Conservation (phyloP, 2,797 vertebrate species). For the Parauchenoglanis ngamensis region DNA sequence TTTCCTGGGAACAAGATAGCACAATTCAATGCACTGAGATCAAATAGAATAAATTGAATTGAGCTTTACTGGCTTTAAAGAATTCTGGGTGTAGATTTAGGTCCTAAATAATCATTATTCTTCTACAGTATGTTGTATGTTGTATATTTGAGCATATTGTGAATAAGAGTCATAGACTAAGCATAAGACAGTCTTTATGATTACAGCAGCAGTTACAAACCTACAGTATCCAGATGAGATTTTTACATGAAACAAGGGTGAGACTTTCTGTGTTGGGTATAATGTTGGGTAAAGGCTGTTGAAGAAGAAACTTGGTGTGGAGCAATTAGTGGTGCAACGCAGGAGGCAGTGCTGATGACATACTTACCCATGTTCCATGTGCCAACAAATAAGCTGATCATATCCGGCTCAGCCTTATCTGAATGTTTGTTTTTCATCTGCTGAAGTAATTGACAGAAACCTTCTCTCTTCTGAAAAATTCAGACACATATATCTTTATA, state of each 20-base stretch:
- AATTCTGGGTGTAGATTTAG: background rate
- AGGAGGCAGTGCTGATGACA: conserved; percentile 18
- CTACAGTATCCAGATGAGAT: background rate
- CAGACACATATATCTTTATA: background rate
- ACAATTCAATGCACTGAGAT: background rate
- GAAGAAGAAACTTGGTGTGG: background rate
- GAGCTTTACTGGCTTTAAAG: background rate
- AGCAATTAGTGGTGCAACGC: conserved; percentile 50
- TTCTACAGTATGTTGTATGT: background rate
- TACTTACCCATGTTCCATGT: conserved; percentile 98
- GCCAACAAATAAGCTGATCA: conserved; percentile 97
- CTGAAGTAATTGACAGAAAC: conserved; percentile 96
- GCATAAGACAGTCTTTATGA: background rate
- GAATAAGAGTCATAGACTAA: background rate
- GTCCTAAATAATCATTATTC: background rate
- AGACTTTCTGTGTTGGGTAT: background rate
- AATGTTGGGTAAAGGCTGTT: background rate
- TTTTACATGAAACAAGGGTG: background rate
- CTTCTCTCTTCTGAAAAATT: conserved; percentile 88
- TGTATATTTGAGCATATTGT: background rate
- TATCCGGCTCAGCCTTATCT: conserved; percentile 93
- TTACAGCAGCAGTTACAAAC: conserved; percentile 1
- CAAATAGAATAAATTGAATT: background rate
- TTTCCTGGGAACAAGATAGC: conserved; percentile 80
- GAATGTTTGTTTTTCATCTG: conserved; percentile 99